phyloP scores from a whole-genome alignment of 2,888 invertebrate species.

The Callimorpha dominula region DNA sequence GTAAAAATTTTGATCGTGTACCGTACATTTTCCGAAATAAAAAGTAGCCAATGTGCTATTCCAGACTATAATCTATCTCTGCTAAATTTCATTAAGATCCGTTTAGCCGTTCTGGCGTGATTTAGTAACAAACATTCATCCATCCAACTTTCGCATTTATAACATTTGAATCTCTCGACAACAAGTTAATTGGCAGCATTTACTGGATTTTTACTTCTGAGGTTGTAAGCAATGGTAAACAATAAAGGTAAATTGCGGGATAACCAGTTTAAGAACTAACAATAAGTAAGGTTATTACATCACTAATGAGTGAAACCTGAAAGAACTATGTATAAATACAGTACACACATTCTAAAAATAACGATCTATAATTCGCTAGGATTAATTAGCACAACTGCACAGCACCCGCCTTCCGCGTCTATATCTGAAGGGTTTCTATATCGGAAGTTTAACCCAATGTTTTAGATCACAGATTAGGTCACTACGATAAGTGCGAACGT shows the following conservation, averaged over 20 bases:
- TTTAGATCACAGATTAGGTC: not conserved
- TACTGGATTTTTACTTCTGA: not conserved
- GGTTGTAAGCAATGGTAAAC: not conserved
- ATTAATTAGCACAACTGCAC: slow-evolving; percentile 5
- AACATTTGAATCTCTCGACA: too few species aligned
- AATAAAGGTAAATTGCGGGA: not conserved
- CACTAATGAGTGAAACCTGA: not conserved
- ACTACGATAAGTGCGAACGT: not conserved
- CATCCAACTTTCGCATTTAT: too few species aligned
- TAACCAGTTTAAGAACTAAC: too few species aligned
- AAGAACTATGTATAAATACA: not conserved
- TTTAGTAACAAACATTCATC: too few species aligned
- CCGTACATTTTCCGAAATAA: too few species aligned
- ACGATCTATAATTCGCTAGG: not conserved
- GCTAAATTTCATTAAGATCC: too few species aligned
- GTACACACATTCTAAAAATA: not conserved
- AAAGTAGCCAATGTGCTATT: too few species aligned
- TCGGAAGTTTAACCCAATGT: too few species aligned
- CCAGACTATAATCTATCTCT: too few species aligned
- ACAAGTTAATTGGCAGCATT: too few species aligned
- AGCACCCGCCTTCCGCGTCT: slow-evolving; percentile 9
- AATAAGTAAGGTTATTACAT: not conserved
- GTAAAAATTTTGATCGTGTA: too few species aligned
- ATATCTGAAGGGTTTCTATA: not conserved
- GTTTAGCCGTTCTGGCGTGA: too few species aligned